Conservation (phyloP, 2,797 vertebrate species). For the Melanotaenia boesemani region DNA sequence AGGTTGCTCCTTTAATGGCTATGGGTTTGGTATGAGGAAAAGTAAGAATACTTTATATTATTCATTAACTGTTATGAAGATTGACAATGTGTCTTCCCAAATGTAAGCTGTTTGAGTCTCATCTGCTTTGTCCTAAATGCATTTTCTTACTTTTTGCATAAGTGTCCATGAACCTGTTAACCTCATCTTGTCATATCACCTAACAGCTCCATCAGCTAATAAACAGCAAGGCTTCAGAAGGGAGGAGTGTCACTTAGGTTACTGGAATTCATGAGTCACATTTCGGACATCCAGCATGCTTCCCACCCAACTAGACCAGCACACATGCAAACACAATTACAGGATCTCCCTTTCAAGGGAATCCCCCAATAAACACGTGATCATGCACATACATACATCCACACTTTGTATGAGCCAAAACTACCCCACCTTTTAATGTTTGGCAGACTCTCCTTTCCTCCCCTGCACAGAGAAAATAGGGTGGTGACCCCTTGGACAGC, state of each 20-base stretch:
- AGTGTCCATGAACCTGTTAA: slow-evolving; percentile 6
- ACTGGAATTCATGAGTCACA: slow-evolving; percentile 74
- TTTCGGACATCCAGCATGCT: slow-evolving; percentile 45
- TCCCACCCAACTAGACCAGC: slow-evolving; percentile 39
- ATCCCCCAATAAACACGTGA: slow-evolving; percentile 64
- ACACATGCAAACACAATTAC: slow-evolving; percentile 64
- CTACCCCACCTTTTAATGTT: slow-evolving; percentile 63
- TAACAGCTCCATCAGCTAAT: slow-evolving; percentile 11
- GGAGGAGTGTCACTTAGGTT: slow-evolving; percentile 54
- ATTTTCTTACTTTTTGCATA: not conserved
- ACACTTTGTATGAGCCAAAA: slow-evolving; percentile 40
- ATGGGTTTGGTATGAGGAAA: not conserved
- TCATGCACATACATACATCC: slow-evolving; percentile 5
- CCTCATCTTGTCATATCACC: slow-evolving; percentile 1
- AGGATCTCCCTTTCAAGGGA: slow-evolving; percentile 77
- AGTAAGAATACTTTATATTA: not conserved
- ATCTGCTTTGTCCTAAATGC: not conserved
- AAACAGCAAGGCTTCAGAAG: slow-evolving; percentile 29
- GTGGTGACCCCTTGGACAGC: slow-evolving; percentile 55
- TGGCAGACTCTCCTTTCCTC: slow-evolving; percentile 65
- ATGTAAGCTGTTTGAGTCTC: not conserved
- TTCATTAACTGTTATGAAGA: not conserved
- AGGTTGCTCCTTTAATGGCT: not conserved
- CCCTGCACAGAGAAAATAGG: slow-evolving; percentile 52
- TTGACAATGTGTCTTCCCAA: not conserved